phyloP scores from a whole-genome alignment of 1,140 invertebrate genomes.

The Pogonus chalceus region DNA sequence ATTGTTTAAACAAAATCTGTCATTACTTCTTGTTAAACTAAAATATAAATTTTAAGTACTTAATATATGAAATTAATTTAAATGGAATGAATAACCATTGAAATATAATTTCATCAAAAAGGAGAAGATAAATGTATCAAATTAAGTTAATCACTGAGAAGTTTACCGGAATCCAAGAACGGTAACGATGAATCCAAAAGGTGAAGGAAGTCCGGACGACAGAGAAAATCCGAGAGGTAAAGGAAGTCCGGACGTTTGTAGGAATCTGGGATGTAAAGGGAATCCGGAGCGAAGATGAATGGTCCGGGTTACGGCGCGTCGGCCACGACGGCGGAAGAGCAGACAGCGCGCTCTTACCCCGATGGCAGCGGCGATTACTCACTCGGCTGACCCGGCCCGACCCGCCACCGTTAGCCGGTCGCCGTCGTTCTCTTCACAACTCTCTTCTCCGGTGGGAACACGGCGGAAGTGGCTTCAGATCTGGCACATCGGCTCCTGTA shows the following conservation, averaged over 20 bases:
- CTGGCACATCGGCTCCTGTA: slow-evolving; percentile 17
- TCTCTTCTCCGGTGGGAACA: slow-evolving; percentile 20
- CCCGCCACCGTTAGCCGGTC: no score
- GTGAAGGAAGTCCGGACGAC: background rate
- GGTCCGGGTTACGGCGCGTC: slow-evolving; percentile 30
- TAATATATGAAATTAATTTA: no score
- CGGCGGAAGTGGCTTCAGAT: slow-evolving; percentile 26
- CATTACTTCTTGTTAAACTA: no score
- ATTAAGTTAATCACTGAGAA: no score
- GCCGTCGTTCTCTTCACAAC: no score
- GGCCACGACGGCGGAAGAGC: slow-evolving; percentile 31
- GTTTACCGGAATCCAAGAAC: no score
- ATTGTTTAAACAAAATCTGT: no score
- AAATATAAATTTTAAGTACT: no score
- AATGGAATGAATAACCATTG: no score
- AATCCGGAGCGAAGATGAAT: slow-evolving; percentile 27
- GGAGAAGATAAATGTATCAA: no score
- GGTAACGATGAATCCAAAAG: background rate
- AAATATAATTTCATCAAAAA: no score
- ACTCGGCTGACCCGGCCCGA: slow-evolving; percentile 21
- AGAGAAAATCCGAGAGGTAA: background rate
- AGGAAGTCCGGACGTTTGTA: background rate
- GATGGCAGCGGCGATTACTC: slow-evolving; percentile 32
- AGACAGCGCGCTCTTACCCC: slow-evolving; percentile 33
- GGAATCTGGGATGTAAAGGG: background rate